Base-by-base conservation (phyloP, 92 coral and sea anemone species). In the Heliopora coerulea region DNA sequence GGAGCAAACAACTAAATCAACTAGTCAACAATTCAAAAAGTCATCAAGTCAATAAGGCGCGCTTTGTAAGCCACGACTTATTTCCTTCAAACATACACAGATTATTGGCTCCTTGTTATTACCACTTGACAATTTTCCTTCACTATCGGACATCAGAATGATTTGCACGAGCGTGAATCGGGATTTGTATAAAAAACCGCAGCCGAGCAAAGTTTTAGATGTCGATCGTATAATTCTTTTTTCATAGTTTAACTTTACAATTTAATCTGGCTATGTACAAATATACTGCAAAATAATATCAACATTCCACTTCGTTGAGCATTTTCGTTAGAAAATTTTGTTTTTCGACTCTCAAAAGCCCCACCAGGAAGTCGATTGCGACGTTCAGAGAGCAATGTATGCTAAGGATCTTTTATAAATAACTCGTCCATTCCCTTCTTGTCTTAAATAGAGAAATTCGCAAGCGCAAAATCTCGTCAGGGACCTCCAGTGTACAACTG, bases 261-360 rank as follows among this genome's bases (percentile, higher is more conserved):
- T 46, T 46, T 46, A 2, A 46, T 46, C 52, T 46, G 52, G 50
- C 23, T 70, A 70, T 70, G 50, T 70, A 54, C 63, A 70, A 52
- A 70, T 56, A 56, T 56, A 13, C 61, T 56, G 23, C 61, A 56
- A 70, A 28, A 70, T 31, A 54, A 50, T 30, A 67, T 67, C n/a
- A 23, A 67, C 74, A 67, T 37, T 56, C 59, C 6, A 54, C 54
- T 70, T 49, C n/a, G 49, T 48, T 68, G 17, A 39, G 18, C 77
- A 70, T 70, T 70, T 70, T 70, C 77, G 54, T 49, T 70, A 50
- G 77, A 70, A 70, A 70, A 70, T 32, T 48, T 31, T 62, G 62
- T 20, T 34, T 35, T 49, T 52, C 58, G 21, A 1, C 23, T 10
- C 35, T 24, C n/a, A n/a, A n/a, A n/a, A n/a, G n/a, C n/a, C n/a